Conservation (phyloP, 2,797 vertebrate genomes). For the Antennarius maculatus region DNA sequence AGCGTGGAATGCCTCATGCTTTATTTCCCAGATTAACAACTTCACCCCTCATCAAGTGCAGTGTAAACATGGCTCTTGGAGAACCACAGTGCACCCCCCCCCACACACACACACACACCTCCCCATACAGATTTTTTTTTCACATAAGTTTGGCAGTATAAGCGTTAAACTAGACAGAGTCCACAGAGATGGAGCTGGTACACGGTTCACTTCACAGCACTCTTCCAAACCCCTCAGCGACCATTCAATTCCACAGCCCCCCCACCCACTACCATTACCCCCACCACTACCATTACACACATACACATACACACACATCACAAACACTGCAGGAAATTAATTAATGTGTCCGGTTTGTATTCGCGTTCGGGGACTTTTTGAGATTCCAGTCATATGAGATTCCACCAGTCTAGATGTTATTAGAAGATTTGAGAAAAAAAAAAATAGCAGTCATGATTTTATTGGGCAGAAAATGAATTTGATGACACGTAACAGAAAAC, state of each 20-base stretch:
- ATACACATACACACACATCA: too few species aligned
- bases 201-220: conserved; percentile 44
- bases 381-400: conserved; percentile 3
- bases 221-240: conserved; percentile 42
- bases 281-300: too few species aligned
- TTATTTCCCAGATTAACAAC: conserved; percentile 79
- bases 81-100: conserved; percentile 29
- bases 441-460: neutral
- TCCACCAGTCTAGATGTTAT: neutral
- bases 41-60: conserved; percentile 78
- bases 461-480: conserved; percentile 2
- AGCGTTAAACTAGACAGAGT: conserved; percentile 49
- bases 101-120: too few species aligned
- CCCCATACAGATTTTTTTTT: conserved; percentile 36
- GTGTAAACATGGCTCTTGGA: conserved; percentile 75
- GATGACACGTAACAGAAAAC: neutral
- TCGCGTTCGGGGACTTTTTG: neutral
- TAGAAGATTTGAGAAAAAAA: neutral
- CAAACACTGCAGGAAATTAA: conserved; percentile 42
- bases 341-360: conserved; percentile 45
- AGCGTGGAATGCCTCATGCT: conserved; percentile 70
- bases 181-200: conserved; percentile 44
- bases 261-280: neutral
- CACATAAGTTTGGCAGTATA: conserved; percentile 39
- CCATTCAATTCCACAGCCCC: conserved; percentile 34